Percentiles rank a stretch among this genome's conserved stretches.
Evolutionary conservation across 1,140 invertebrate genomes (phyloP).

Genomic region (Zaprionus taronus): DNA sequence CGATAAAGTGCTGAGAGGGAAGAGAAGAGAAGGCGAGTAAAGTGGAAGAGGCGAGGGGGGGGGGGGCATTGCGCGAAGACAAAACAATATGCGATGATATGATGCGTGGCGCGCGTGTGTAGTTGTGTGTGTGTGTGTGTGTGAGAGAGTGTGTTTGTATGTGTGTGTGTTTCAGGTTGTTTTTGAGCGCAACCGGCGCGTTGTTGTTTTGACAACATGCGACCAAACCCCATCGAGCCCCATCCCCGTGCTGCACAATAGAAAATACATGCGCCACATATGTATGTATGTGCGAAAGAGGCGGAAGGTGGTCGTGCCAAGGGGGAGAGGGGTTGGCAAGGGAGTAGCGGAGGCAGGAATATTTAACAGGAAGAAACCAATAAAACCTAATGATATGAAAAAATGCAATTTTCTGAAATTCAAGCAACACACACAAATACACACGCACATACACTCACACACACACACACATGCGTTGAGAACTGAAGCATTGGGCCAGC

Average conservation of each 20-base stretch:
- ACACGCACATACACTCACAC: slow-evolving; percentile 26
- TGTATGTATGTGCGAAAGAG: slow-evolving; percentile 31
- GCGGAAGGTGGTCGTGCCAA: not conserved
- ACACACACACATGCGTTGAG: slow-evolving; percentile 28
- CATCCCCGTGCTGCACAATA: slow-evolving; percentile 2
- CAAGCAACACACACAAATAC: slow-evolving; percentile 47
- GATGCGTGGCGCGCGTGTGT: slow-evolving; percentile 59
- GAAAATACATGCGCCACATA: slow-evolving; percentile 40
- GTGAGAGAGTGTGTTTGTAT: slow-evolving; percentile 14
- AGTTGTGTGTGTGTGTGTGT: slow-evolving; percentile 17
- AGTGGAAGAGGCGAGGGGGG: no score
- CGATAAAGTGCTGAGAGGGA: not conserved
- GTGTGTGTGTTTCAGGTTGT: slow-evolving; percentile 50
- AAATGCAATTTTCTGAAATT: slow-evolving; percentile 83
- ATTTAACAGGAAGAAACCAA: slow-evolving; percentile 84
- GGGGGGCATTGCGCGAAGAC: slow-evolving; percentile 7
- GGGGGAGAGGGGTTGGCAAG: not conserved
- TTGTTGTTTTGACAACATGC: slow-evolving; percentile 68
- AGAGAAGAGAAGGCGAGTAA: no score
- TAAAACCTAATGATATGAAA: slow-evolving; percentile 84
- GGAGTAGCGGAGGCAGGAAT: slow-evolving; percentile 45
- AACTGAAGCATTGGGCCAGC: slow-evolving; percentile 9
- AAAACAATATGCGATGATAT: slow-evolving; percentile 63
- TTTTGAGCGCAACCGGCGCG: slow-evolving; percentile 60
- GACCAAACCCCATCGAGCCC: slow-evolving; percentile 20